Base-by-base conservation (phyloP, 2,113 vertebrate species). In the Seriola rivoliana region DNA sequence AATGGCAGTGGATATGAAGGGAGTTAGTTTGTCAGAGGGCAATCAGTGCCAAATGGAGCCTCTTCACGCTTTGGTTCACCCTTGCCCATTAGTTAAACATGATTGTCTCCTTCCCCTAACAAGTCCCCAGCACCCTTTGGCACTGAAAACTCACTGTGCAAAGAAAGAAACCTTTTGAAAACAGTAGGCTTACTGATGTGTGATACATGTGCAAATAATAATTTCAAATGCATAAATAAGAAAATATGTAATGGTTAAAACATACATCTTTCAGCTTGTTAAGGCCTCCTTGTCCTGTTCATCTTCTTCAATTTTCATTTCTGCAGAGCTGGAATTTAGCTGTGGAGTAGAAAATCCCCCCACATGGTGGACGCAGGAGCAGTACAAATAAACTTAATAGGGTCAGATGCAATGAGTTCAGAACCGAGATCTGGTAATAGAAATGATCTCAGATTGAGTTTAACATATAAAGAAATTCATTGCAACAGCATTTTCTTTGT, bases 41-140 rank as follows among this genome's bases (percentile, higher is more conserved):
- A 94, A 91, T 94, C 91, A 92, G 78, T 68, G 79, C 77, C 84
- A 89, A 91, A 91, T 92, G 75, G 88, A 88, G 75, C 82, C 87
- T 82, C 88, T 94, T 93, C 85, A 91, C 54, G 89, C 90, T 89
- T 88, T 88, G 84, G 68, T 93, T 92, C 87, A 88, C 80, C 71
- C 79, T 88, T 80, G 82, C 62, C 80, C 85, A 88, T 91, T 90
- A 92, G 85, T 84, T 83, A 84, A 82, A 76, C 78, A 80, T 89
- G 82, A 90, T 92, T 88, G 85, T 88, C 79, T 79, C 55, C 13
- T 71, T 77, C 74, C 54, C 50, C 78, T 88, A 75, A 86, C 76
- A 83, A 73, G 58, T 89, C 74, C 71, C 83, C 44, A 48, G 42
- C 25, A 85, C 44, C 71, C 48, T 63, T 76, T 50, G 42, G 82